Percentiles rank a stretch among this genome's conserved stretches.
These are phyloP conservation scores for Cryptus armator DNA, from an alignment of 2,888 invertebrate species.

Conservation along the genomic window DNA sequence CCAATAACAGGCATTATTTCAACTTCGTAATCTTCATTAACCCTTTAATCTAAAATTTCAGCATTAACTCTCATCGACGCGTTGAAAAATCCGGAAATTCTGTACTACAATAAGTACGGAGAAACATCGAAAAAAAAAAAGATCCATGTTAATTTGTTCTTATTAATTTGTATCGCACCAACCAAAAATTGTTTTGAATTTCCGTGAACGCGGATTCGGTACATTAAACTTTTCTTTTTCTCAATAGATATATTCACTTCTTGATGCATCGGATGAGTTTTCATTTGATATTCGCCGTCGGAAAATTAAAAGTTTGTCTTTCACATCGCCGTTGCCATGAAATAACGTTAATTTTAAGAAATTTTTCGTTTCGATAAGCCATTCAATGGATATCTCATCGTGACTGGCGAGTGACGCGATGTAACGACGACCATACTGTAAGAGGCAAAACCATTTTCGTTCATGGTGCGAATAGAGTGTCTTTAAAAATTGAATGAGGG, in stretches of 20 bases:
- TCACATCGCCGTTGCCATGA: neutral
- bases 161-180: too few relatives aligned
- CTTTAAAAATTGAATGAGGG: slow-evolving; percentile 64
- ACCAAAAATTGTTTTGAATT: too few relatives aligned
- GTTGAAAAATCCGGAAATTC: too few relatives aligned
- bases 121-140: too few relatives aligned
- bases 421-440: slow-evolving; percentile 12
- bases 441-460: slow-evolving; percentile 29
- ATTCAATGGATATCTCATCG: neutral
- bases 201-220: too few relatives aligned
- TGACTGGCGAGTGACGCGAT: neutral
- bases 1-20: neutral
- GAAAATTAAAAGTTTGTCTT: neutral
- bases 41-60: neutral
- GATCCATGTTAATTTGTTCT: too few relatives aligned
- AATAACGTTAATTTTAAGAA: neutral
- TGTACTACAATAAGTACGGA: too few relatives aligned
- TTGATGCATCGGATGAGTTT: neutral
- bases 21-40: too few relatives aligned
- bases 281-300: neutral
- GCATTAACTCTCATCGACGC: too few relatives aligned
- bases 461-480: slow-evolving; percentile 52
- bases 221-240: too few relatives aligned
- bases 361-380: neutral
- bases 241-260: neutral